Base-by-base conservation (phyloP, 1,140 invertebrate genomes). In the Drosophila quadrilineata region DNA sequence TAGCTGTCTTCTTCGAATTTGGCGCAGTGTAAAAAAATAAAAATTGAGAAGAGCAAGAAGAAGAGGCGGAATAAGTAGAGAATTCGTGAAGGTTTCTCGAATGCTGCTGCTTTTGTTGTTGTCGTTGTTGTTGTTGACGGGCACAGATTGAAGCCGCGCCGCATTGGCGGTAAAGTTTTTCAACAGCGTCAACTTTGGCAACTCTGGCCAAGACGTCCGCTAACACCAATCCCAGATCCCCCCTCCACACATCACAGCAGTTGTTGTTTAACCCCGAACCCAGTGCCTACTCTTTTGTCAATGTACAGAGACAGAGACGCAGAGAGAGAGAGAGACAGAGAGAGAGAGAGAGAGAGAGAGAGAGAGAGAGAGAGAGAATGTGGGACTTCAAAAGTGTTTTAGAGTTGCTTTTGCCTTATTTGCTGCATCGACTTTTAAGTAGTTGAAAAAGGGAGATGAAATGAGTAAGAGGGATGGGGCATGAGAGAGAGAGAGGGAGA, bases 91-190 rank as follows among this genome's bases (percentile, higher is more conserved):
- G 12, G 33, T 35, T n/a, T 35, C 0, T 35, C 4, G 9, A 6
- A 16, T 14, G 5, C 31, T 3, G 3, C 9, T 29, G 10, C 5
- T 19, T 14, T 8, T 10, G 9, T 35, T 19, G 19, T 31, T 29
- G 9, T 21, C 8, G 3, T 43, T 9, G 36, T 45, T 19, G 14
- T 71, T 75, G 76, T 60, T 60, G 67, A 41, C 54, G 50, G n/a
- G 71, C 71, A 80, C 60, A 82, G 76, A 84, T 82, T 84, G 52
- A 53, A 58, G 73, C 56, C 62, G 79, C 79, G 77, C 77, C 77
- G 79, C 77, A 79, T 71, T 84, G 77, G 70, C 77, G 77, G 74
- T 77, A 85, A 84, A 84, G 70, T 84, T 84, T n/a, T 84, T 72
- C 70, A 53, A 68, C 58, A 68, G 54, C 66, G 53, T 64, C 58